Evolutionary conservation across 2,797 vertebrate genomes (phyloP).

Genomic region (Cirrhinus molitorella): DNA sequence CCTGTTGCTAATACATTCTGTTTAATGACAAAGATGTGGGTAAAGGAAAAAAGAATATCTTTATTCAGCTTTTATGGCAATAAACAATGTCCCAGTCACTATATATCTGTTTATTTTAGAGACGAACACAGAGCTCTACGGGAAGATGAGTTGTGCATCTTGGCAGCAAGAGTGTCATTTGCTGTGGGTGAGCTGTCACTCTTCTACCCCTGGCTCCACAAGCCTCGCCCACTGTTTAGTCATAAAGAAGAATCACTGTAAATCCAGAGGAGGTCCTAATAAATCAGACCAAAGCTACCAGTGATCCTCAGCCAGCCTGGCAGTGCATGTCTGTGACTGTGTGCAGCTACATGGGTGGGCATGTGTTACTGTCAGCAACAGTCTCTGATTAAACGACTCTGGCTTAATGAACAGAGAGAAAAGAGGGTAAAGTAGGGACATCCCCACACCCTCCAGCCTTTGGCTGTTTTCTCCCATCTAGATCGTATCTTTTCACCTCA

Average conservation of each 20-base stretch:
- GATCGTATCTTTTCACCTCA: slow-evolving; percentile 56
- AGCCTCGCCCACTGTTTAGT: slow-evolving; percentile 66
- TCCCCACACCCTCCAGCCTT: slow-evolving; percentile 58
- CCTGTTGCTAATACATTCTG: not conserved
- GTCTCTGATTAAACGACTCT: slow-evolving; percentile 70
- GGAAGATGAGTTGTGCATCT: slow-evolving; percentile 49
- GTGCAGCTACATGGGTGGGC: slow-evolving; percentile 76
- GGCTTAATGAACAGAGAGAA: slow-evolving; percentile 58
- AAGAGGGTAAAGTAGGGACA: slow-evolving; percentile 67
- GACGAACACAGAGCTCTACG: slow-evolving; percentile 14
- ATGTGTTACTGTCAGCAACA: slow-evolving; percentile 73
- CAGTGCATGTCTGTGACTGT: slow-evolving; percentile 31
- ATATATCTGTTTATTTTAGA: slow-evolving; percentile 32
- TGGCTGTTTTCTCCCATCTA: slow-evolving; percentile 28
- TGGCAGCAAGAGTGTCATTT: slow-evolving; percentile 68
- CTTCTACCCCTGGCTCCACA: slow-evolving; percentile 55
- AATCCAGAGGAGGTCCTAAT: slow-evolving; percentile 69
- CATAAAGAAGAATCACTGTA: slow-evolving; percentile 67
- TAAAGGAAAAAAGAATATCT: not conserved
- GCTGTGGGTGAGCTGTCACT: slow-evolving; percentile 62
- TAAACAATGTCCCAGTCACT: not conserved
- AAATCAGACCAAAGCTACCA: slow-evolving; percentile 66
- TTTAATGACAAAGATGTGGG: not conserved
- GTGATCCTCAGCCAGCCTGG: slow-evolving; percentile 67
- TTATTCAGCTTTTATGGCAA: not conserved